Evolutionary conservation across 2,113 vertebrate species (phyloP), one percentile per base, ranked within the genome.

Genomic region (Eudyptes chrysolophus): DNA sequence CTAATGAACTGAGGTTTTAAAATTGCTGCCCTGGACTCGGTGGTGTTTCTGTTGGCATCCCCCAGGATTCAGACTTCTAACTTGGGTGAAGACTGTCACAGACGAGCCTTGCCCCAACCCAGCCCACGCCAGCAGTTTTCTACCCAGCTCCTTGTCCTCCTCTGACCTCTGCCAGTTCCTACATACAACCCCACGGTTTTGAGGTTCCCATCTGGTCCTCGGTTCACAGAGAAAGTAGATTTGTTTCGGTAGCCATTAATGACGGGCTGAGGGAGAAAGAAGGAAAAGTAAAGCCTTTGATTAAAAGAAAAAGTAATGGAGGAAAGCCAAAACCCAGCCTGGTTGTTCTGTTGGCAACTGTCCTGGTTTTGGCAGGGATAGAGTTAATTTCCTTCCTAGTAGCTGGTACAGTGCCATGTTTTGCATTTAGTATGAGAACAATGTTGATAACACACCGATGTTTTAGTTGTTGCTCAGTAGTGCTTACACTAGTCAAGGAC

Each of bases 191-290:
- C 99, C 81, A 99, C 98, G 0, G 99, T 99, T 97, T 99, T 99
- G 42, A 98, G 98, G 94, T 99, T 98, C 32, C 99, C 99, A 80
- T 99, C 98, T 3, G 98, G 97, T 65, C 99, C 99, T 96, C 7
- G 80, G 97, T 99, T 99, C 93, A 99, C 98, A 71, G 98, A 99
- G 94, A 99, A 99, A 7, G 98, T 98, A 0, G 99, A 99, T 94
- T 99, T 99, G 97, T 99, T 99, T 83, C 98, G 91, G 96, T 99
- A 99, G 93, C 98, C 98, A 10, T 98, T 92, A 61, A 96, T 96
- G 24, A 98, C 48, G 12, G 99, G 98, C 97, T 98, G 76, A 60
- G 34, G 32, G 58, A 90, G 18, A 92, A 90, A 80, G 54, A 84
- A 62, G 74, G 16, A 42, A 92, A 68, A 60, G 15, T 7, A 48